phyloP scores from a whole-genome alignment of 2,888 invertebrate species.

The Tetragnatha montana region DNA sequence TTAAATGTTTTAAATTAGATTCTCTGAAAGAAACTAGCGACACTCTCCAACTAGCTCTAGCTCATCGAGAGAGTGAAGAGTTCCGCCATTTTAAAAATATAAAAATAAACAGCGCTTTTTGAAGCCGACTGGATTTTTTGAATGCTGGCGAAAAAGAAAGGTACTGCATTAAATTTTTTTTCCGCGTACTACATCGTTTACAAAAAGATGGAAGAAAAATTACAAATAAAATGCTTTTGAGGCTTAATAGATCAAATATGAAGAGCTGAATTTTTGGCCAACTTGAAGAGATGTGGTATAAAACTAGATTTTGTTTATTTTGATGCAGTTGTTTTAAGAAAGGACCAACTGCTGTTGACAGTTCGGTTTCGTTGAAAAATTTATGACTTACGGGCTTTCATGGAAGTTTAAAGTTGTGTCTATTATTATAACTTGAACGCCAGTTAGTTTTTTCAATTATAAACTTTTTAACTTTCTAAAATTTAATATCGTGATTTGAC shows the following conservation, averaged over 20 bases:
- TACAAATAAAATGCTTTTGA: background rate
- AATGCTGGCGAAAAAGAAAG: background rate
- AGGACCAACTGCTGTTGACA: conserved; percentile 22
- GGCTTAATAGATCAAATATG: conserved; percentile 13
- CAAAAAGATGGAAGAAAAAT: conserved; percentile 3
- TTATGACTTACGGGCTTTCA: background rate
- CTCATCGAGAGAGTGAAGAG: background rate
- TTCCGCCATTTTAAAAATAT: background rate
- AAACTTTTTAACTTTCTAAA: too few species aligned
- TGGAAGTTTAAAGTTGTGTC: conserved; percentile 3
- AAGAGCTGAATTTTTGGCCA: conserved; percentile 17
- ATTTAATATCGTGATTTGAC: too few species aligned
- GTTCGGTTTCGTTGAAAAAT: conserved; percentile 12
- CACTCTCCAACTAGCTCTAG: background rate
- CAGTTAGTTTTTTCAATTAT: background rate
- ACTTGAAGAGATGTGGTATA: conserved; percentile 4
- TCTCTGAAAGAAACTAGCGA: background rate
- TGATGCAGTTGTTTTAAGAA: background rate
- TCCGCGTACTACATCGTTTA: background rate
- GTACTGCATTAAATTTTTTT: background rate
- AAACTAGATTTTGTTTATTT: background rate
- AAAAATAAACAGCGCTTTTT: background rate
- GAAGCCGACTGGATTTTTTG: background rate
- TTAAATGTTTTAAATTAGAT: background rate
- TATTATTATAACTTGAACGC: background rate